Conservation (phyloP, 2,888 invertebrate species). For the Augochlorella aurata region DNA sequence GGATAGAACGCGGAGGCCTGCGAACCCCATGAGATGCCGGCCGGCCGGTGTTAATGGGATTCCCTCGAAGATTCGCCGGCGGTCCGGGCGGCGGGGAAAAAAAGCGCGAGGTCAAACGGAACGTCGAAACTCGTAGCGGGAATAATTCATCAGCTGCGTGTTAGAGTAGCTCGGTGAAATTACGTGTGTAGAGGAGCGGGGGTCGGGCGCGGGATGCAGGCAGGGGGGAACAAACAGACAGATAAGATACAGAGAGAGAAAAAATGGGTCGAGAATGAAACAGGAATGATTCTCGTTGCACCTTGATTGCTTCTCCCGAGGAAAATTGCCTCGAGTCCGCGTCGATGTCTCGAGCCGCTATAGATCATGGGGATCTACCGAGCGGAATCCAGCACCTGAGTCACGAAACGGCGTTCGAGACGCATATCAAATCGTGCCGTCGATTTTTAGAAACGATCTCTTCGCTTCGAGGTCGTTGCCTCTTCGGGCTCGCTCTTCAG, state of each 20-base stretch:
- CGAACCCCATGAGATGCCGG: background rate
- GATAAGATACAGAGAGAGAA: conserved; percentile 30
- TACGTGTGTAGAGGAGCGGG: conserved; percentile 14
- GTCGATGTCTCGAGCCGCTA: background rate
- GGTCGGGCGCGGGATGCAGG: conserved; percentile 5
- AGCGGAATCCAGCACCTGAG: background rate
- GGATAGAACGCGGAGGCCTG: background rate
- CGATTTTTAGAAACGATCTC: background rate
- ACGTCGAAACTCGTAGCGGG: conserved; percentile 38
- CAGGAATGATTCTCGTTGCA: conserved; percentile 24
- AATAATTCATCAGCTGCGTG: conserved; percentile 47
- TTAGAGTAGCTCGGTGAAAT: conserved; percentile 18
- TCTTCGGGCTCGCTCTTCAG: background rate
- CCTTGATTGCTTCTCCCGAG: background rate
- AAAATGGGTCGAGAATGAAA: conserved; percentile 29
- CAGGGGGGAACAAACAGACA: conserved; percentile 16
- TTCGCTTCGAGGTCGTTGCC: background rate
- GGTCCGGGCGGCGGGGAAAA: background rate
- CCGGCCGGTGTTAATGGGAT: background rate
- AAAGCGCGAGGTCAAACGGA: background rate
- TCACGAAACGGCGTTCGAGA: background rate
- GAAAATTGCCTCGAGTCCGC: conserved; percentile 3
- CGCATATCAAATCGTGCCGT: background rate
- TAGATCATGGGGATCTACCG: background rate
- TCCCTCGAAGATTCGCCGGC: conserved; percentile 1